These are phyloP conservation scores for Lithophane leautieri DNA, from an alignment of 2,888 invertebrate genomes.

Conservation along the genomic window DNA sequence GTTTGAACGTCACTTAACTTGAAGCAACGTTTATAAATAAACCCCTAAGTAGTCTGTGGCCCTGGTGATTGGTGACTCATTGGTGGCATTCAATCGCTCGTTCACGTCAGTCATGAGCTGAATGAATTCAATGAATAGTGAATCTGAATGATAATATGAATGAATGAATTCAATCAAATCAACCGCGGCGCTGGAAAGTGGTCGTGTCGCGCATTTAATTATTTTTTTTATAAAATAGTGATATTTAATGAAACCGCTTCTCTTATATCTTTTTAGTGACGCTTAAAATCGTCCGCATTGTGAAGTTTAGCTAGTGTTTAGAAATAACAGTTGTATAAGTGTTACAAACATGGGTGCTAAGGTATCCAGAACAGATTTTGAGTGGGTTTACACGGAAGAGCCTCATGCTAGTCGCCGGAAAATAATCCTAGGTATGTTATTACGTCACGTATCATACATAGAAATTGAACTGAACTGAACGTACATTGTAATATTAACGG, in stretches of 20 bases:
- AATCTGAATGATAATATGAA: conserved; percentile 6
- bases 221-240: conserved; percentile 14
- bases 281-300: conserved; percentile 15
- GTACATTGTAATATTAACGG: conserved; percentile 7
- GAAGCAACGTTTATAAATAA: too few relatives aligned
- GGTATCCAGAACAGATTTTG: conserved; percentile 98
- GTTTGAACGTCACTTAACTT: too few relatives aligned
- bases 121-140: too few relatives aligned
- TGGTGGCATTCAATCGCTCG: conserved; percentile 10
- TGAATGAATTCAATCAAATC: conserved; percentile 38
- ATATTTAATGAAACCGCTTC: conserved; percentile 27
- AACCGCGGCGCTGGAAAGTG: conserved; percentile 24
- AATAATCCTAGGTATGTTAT: conserved; percentile 95
- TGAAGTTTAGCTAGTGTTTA: conserved; percentile 44
- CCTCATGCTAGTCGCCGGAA: conserved; percentile 98
- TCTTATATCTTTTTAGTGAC: conserved; percentile 4
- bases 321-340: conserved; percentile 44
- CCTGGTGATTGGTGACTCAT: too few relatives aligned
- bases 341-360: conserved; percentile 95
- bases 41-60: too few relatives aligned
- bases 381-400: conserved; percentile 99
- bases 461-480: conserved; percentile 30
- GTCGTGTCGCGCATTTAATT: conserved; percentile 5
- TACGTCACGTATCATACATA: conserved; percentile 73
- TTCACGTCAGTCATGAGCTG: conserved; percentile 1